Evolutionary conservation across 2,888 invertebrate genomes (phyloP).

Genomic region (Trypoxylon attenuatum): DNA sequence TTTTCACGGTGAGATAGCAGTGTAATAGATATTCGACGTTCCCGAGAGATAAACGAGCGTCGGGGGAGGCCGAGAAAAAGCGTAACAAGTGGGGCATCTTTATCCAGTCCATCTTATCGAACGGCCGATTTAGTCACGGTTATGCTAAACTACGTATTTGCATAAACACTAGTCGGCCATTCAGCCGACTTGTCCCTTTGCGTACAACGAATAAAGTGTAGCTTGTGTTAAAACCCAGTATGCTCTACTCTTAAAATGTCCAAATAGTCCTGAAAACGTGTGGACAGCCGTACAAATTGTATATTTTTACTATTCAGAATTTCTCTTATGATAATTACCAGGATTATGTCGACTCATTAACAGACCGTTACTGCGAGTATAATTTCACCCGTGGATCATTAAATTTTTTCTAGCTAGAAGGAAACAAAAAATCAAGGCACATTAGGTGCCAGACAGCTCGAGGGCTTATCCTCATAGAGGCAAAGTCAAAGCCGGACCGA

Average conservation of each 20-base stretch:
- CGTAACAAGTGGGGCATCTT: conserved; percentile 56
- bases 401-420: no score
- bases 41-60: conserved; percentile 29
- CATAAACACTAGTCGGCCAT: conserved; percentile 44
- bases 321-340: no score
- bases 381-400: no score
- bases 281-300: no score
- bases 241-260: not conserved
- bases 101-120: conserved; percentile 54
- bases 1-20: conserved; percentile 11
- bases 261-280: no score
- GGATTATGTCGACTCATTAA: no score
- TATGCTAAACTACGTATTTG: conserved; percentile 53
- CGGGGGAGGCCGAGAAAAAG: conserved; percentile 12
- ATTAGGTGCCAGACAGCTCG: no score
- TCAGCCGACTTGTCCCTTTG: conserved; percentile 36
- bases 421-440: no score
- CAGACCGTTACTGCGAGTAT: no score
- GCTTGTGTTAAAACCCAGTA: no score
- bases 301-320: no score
- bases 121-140: conserved; percentile 51
- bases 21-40: conserved; percentile 46
- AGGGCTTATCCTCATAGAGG: no score
- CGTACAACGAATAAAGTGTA: conserved; percentile 52
- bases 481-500: conserved; percentile 4